Evolutionary conservation across 2,797 vertebrate genomes (phyloP).

Genomic region (Xiphophorus birchmanni): DNA sequence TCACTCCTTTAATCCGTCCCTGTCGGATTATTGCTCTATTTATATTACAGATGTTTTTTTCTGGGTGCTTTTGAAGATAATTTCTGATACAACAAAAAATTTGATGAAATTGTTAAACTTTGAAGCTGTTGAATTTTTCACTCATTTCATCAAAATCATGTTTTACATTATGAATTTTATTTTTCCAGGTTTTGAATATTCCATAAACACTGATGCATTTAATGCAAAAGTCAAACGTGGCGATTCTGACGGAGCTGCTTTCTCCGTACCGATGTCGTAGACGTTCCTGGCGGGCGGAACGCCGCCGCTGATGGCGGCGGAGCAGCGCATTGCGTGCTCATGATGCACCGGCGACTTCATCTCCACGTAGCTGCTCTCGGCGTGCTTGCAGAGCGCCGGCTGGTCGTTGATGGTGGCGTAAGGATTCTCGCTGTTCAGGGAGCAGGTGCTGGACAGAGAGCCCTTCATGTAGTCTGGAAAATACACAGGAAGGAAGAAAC

Average conservation of each 20-base stretch:
- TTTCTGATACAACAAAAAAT: no score
- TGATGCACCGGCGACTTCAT: conserved; percentile 93
- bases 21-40: no score
- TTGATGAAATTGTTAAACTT: no score
- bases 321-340: conserved; percentile 80
- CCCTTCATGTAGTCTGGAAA: conserved; percentile 94
- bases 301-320: conserved; percentile 62
- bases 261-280: conserved; percentile 90
- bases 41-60: no score
- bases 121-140: no score
- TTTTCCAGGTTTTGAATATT: no score
- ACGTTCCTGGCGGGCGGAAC: conserved; percentile 84
- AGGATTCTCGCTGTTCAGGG: conserved; percentile 96
- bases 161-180: no score
- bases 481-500: conserved; percentile 21
- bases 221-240: no score
- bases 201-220: no score
- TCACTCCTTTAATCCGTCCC: background rate
- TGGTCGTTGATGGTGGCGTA: conserved; percentile 97
- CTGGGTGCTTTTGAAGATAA: no score
- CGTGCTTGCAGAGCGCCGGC: conserved; percentile 87
- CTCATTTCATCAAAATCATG: no score
- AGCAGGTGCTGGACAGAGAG: conserved; percentile 94
- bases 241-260: background rate
- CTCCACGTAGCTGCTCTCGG: conserved; percentile 97